These are phyloP conservation scores for Capreolus pygargus DNA, from an alignment of 2,113 vertebrate genomes.

Conservation along the genomic window DNA sequence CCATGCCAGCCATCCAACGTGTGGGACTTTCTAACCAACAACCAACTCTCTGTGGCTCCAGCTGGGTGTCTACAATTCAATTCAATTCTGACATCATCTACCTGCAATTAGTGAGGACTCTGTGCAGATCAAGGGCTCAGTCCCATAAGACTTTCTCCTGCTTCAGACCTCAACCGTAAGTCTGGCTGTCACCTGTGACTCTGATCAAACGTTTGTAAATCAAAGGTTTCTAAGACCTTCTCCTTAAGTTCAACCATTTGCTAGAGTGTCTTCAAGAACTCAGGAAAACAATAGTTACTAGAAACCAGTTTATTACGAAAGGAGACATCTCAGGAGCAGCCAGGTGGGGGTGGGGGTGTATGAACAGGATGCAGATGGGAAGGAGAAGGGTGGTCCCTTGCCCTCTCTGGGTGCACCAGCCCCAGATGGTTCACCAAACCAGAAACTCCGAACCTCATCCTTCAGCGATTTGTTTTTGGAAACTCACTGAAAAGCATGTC, in stretches of 20 bases:
- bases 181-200: neutral
- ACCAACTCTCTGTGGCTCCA: neutral
- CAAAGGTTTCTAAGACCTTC: neutral
- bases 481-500: neutral
- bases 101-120: neutral
- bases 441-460: neutral
- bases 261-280: neutral
- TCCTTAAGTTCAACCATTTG: neutral
- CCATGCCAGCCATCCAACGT: fast-evolving
- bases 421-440: neutral
- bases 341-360: no score
- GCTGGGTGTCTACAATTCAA: no score
- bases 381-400: neutral
- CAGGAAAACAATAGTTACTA: neutral
- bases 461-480: neutral
- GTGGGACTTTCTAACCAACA: neutral
- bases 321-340: neutral
- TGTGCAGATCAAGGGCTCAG: neutral
- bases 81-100: neutral
- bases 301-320: neutral
- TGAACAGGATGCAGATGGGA: neutral
- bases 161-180: neutral
- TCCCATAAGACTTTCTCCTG: neutral
- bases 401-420: neutral
- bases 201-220: neutral